phyloP scores from a whole-genome alignment of 2,113 vertebrate species.

The Corvus hawaiiensis region DNA sequence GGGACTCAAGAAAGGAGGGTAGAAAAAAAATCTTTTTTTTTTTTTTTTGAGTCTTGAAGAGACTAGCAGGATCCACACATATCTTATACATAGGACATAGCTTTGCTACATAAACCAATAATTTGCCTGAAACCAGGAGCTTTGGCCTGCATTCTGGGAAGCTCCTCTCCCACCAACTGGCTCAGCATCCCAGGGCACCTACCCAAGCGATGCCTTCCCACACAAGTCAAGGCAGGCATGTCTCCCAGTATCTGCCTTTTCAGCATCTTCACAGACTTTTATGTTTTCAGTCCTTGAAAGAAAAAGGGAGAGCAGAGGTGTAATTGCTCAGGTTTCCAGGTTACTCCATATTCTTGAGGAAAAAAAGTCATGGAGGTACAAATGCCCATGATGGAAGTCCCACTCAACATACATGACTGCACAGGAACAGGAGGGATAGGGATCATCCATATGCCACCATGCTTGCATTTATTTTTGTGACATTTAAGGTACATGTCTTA shows the following conservation, averaged over 20 bases:
- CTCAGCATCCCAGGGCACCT: background rate
- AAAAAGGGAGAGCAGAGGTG: background rate
- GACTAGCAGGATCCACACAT: background rate
- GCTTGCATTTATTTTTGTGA: background rate
- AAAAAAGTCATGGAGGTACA: background rate
- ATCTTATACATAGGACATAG: background rate
- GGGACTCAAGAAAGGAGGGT: background rate
- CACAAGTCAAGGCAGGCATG: accelerated
- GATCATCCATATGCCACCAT: background rate
- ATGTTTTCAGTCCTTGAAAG: background rate
- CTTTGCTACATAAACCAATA: background rate
- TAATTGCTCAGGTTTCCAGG: background rate
- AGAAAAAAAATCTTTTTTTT: background rate
- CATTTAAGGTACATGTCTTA: background rate
- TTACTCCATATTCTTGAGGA: background rate
- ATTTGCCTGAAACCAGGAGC: background rate
- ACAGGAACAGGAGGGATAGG: background rate
- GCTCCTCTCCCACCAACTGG: background rate
- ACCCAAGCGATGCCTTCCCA: background rate
- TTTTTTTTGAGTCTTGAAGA: background rate
- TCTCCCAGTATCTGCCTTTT: background rate
- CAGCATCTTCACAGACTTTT: background rate
- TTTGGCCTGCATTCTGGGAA: background rate
- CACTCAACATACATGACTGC: background rate
- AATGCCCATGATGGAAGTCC: background rate